phyloP scores from a whole-genome alignment of 2,113 vertebrate genomes.

The Morone chrysops region DNA sequence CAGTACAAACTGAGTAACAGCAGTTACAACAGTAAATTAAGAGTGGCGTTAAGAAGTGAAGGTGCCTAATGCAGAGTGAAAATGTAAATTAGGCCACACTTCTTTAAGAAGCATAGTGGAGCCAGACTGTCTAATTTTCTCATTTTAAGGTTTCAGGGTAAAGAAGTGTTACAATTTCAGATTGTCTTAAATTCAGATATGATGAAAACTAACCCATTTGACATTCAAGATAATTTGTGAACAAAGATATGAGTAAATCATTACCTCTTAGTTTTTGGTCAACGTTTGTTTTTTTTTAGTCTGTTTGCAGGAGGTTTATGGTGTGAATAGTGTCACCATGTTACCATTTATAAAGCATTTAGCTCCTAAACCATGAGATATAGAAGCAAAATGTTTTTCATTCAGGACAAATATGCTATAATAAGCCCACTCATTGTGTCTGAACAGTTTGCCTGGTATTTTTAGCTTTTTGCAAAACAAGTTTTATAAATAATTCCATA shows the following conservation, averaged over 20 bases:
- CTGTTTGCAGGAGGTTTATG: no score
- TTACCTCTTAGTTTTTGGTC: no score
- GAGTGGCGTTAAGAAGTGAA: not conserved
- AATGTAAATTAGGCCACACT: constrained; percentile 27
- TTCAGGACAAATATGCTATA: not conserved
- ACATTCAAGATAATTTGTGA: not conserved
- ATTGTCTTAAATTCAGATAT: not conserved
- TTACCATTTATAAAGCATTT: no score
- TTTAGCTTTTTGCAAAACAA: not conserved
- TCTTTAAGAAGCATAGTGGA: not conserved
- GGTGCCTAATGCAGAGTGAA: constrained; percentile 7
- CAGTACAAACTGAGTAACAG: constrained; percentile 27
- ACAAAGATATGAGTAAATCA: no score
- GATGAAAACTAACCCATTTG: not conserved
- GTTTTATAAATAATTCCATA: not conserved
- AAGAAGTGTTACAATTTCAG: not conserved
- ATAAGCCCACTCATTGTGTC: not conserved
- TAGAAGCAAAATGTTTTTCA: not conserved
- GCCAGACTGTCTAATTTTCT: not conserved
- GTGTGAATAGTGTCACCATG: no score
- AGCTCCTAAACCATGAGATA: not conserved
- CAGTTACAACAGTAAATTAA: constrained; percentile 18
- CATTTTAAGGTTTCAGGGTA: constrained; percentile 2
- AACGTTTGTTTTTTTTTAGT: no score
- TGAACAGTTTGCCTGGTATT: not conserved